Conservation (phyloP, 2,888 invertebrate genomes). For the Psylliodes chrysocephalus region DNA sequence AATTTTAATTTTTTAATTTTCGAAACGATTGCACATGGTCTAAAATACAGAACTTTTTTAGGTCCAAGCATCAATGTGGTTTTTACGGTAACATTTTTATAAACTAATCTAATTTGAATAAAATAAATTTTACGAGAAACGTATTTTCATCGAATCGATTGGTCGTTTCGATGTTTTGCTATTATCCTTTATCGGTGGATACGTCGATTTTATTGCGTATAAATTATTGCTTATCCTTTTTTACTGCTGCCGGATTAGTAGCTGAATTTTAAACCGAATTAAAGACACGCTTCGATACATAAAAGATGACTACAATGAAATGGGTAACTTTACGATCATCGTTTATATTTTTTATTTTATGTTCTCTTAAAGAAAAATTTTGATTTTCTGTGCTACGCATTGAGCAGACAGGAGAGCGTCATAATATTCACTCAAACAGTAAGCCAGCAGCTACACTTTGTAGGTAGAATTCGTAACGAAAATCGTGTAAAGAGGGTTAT, state of each 20-base stretch:
- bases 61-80: too few relatives aligned
- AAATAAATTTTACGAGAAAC: conserved; percentile 24
- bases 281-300: conserved; percentile 5
- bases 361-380: neutral
- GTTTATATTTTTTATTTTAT: neutral
- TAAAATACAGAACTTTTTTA: too few relatives aligned
- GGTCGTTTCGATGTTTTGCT: conserved; percentile 28
- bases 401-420: too few relatives aligned
- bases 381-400: neutral
- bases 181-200: conserved; percentile 18
- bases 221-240: conserved; percentile 29
- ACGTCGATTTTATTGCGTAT: conserved; percentile 23
- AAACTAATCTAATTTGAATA: conserved; percentile 24
- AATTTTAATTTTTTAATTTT: too few relatives aligned
- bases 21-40: too few relatives aligned
- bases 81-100: conserved; percentile 20
- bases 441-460: too few relatives aligned
- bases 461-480: too few relatives aligned
- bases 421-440: too few relatives aligned
- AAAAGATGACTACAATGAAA: conserved; percentile 11
- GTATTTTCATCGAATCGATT: conserved; percentile 24
- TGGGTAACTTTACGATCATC: neutral
- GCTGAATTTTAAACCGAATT: conserved; percentile 22
- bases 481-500: too few relatives aligned
- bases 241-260: conserved; percentile 26